A percentile compares a stretch with the other conserved stretches of the same genome.
phyloP scores from a whole-genome alignment of 2,888 invertebrate genomes.

The Protophormia terraenovae region DNA sequence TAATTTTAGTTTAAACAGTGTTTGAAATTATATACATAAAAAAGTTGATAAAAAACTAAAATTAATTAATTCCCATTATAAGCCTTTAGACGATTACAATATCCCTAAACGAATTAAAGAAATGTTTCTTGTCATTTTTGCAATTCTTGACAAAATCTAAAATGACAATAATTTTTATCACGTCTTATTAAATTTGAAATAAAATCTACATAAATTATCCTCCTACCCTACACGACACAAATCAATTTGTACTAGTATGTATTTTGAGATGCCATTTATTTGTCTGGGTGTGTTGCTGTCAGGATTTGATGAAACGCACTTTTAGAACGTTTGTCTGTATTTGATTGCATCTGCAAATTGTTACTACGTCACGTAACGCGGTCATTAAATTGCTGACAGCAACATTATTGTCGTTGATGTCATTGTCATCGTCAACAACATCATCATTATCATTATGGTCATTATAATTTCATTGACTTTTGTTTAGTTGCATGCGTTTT shows the following conservation, averaged over 20 bases:
- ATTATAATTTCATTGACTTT: conserved; percentile 54
- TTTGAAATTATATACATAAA: too few relatives aligned
- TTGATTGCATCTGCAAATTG: conserved; percentile 48
- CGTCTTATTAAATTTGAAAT: conserved; percentile 18
- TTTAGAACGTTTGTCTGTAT: conserved; percentile 36
- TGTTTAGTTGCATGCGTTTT: conserved; percentile 22
- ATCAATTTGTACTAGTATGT: conserved; percentile 39
- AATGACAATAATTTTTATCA: not conserved
- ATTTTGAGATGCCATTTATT: conserved; percentile 53
- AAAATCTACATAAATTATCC: conserved; percentile 49
- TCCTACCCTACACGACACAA: conserved; percentile 22
- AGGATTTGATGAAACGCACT: conserved; percentile 54
- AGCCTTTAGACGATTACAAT: not conserved
- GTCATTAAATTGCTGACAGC: conserved; percentile 70
- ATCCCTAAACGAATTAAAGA: not conserved
- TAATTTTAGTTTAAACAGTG: too few relatives aligned
- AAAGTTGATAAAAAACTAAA: too few relatives aligned
- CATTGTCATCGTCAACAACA: conserved; percentile 35
- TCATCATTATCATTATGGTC: conserved; percentile 31
- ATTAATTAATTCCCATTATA: too few relatives aligned
- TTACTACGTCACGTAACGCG: conserved; percentile 66
- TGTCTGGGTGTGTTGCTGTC: conserved; percentile 34
- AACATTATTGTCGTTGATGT: conserved; percentile 62
- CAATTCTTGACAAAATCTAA: not conserved
- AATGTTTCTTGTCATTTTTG: not conserved